phyloP scores from a whole-genome alignment of 2,113 vertebrate genomes.

The Numenius arquata region DNA sequence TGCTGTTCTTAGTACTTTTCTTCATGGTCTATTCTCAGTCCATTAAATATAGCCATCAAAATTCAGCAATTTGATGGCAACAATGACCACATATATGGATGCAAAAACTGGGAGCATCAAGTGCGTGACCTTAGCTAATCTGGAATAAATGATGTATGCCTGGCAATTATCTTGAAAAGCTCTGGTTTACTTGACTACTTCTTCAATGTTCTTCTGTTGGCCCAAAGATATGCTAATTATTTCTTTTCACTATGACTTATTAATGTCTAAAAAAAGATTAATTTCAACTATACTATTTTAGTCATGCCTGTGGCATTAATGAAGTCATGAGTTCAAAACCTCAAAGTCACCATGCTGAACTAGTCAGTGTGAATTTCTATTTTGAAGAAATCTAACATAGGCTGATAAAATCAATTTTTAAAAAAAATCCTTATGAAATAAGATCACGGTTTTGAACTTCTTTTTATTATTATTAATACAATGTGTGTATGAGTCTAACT shows the following conservation, averaged over 20 bases:
- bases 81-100: slow-evolving; percentile 77
- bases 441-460: slow-evolving; percentile 61
- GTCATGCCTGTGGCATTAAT: slow-evolving; percentile 36
- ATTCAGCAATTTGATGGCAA: slow-evolving; percentile 72
- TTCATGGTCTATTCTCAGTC: slow-evolving; percentile 52
- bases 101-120: slow-evolving; percentile 65
- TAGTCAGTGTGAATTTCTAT: slow-evolving; percentile 34
- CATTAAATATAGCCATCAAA: slow-evolving; percentile 72
- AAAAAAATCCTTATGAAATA: slow-evolving; percentile 56
- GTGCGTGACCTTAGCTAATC: slow-evolving; percentile 80
- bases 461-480: slow-evolving; percentile 67
- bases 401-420: slow-evolving; percentile 33
- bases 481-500: slow-evolving; percentile 44
- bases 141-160: slow-evolving; percentile 83
- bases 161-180: slow-evolving; percentile 83
- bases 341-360: slow-evolving; percentile 14
- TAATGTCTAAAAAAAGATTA: slow-evolving; percentile 40
- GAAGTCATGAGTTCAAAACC: slow-evolving; percentile 35
- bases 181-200: slow-evolving; percentile 71
- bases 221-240: slow-evolving; percentile 50
- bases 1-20: slow-evolving; percentile 34
- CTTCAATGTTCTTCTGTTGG: slow-evolving; percentile 73
- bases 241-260: slow-evolving; percentile 22
- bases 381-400: slow-evolving; percentile 34
- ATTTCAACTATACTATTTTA: slow-evolving; percentile 28